Evolutionary conservation across 2,888 invertebrate species (phyloP).

Genomic region (Cheiracanthium punctorium): DNA sequence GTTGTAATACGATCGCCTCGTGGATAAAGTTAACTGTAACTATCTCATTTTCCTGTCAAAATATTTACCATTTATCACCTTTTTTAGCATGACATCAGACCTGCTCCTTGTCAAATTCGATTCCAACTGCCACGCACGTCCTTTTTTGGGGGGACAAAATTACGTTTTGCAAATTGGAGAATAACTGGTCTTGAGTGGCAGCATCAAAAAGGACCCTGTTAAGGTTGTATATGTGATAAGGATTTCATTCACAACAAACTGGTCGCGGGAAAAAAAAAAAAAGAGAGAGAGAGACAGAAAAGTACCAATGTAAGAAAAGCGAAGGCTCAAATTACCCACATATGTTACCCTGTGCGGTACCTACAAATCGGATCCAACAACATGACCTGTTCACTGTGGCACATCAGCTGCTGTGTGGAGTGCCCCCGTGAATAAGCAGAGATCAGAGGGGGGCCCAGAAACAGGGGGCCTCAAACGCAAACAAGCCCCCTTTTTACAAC

Average conservation of each 20-base stretch:
- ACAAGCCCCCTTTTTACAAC: conserved; percentile 35
- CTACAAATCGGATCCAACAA: conserved; percentile 2
- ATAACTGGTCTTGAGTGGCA: background rate
- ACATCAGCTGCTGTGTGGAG: conserved; percentile 52
- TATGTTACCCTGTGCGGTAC: conserved; percentile 2
- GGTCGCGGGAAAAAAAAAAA: no score
- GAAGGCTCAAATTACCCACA: conserved; percentile 8
- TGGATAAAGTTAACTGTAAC: no score
- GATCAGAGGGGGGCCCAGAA: conserved; percentile 3
- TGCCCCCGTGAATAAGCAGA: conserved; percentile 36
- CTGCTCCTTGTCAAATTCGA: background rate
- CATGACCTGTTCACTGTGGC: background rate
- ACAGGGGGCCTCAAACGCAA: conserved; percentile 41
- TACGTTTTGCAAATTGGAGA: conserved; percentile 14
- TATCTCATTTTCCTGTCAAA: no score
- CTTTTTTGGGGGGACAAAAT: background rate
- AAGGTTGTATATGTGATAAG: background rate
- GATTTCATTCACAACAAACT: background rate
- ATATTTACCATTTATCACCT: no score
- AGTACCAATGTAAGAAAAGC: background rate
- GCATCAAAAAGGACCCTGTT: background rate
- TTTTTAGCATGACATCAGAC: background rate
- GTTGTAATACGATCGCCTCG: no score
- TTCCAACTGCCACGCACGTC: background rate
- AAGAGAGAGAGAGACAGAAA: background rate